phyloP scores from a whole-genome alignment of 2,888 invertebrate genomes.

The Cynaeus angustus region DNA sequence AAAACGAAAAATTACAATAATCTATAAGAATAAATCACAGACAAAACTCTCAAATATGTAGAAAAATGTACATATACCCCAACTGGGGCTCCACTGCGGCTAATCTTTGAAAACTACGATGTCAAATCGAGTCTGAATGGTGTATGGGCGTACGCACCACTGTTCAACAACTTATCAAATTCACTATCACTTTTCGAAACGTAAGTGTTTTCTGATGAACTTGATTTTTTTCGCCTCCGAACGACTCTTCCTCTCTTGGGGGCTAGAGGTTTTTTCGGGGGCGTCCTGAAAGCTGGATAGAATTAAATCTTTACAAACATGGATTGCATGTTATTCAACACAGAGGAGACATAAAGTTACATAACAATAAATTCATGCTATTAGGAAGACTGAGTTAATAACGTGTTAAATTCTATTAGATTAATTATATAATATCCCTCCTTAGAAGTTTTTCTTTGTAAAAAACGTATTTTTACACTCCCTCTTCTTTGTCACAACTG shows the following conservation, averaged over 20 bases:
- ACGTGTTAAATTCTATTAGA: too few relatives aligned
- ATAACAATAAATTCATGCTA: too few relatives aligned
- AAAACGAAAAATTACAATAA: slow-evolving; percentile 27
- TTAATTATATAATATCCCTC: too few relatives aligned
- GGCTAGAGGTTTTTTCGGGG: slow-evolving; percentile 20
- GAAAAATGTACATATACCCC: slow-evolving; percentile 37
- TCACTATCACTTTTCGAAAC: slow-evolving; percentile 30
- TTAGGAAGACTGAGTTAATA: too few relatives aligned
- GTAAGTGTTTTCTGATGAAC: slow-evolving; percentile 21
- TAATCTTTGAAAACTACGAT: slow-evolving; percentile 36
- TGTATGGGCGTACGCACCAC: slow-evolving; percentile 29
- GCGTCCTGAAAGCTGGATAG: slow-evolving; percentile 40
- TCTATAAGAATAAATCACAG: slow-evolving; percentile 43
- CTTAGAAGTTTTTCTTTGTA: too few relatives aligned
- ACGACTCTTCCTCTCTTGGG: not conserved
- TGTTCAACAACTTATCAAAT: slow-evolving; percentile 32
- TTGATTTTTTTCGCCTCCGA: slow-evolving; percentile 5
- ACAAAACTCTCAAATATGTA: slow-evolving; percentile 36
- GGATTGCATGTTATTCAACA: not conserved
- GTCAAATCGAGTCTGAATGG: slow-evolving; percentile 36
- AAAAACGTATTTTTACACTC: too few relatives aligned
- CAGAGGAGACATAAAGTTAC: too few relatives aligned
- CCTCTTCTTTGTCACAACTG: too few relatives aligned
- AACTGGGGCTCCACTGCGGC: slow-evolving; percentile 18
- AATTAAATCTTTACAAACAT: slow-evolving; percentile 33